Base-by-base conservation (phyloP, 1,140 invertebrate genomes). In the Stegodyphus mimosarum region DNA sequence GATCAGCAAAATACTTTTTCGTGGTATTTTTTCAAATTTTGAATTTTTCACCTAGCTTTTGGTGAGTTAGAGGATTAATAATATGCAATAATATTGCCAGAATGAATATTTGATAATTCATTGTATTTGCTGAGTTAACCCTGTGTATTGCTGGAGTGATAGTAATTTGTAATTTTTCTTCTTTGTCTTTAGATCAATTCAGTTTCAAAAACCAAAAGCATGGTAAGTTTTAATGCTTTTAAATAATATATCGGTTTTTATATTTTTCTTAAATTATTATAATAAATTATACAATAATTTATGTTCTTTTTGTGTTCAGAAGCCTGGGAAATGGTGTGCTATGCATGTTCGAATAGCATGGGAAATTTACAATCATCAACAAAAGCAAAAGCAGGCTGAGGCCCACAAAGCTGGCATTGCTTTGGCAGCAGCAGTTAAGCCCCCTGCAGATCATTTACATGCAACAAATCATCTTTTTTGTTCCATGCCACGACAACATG, bases 331-430 rank as follows among this genome's bases (percentile, higher is more conserved):
- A 89, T 99, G 97, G 97, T 98, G 98, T 92, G 96, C 97, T 6
- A 98, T 98, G 95, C 97, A 99, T 90, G 97, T 98, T 0, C 93
- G 96, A 66, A 97, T 99, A 87, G 97, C 97, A 49, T 99, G 97
- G 97, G 97, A 98, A 91, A 99, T 99, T 87, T 98, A 98, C 91
- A 95, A 97, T 89, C 95, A 98, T 89, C 97, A 99, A 90, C 74
- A 95, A 89, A 96, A 96, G 89, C 93, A 94, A 86, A 86, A 86
- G 49, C 92, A 93, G 86, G 92, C 92, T 6, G 78, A 87, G 11
- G 71, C 66, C 11, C 81, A 84, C 60, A 80, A 87, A 15, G 80
- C 86, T 51, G 71, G 77, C 15, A 83, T 90, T 91, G 88, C 89
- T 90, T 87, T 91, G 91, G 90, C 88, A 92, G 52, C 89, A 91